These are phyloP conservation scores for Meloidogyne exigua DNA, from an alignment of 1,140 invertebrate species.

Conservation along the genomic window DNA sequence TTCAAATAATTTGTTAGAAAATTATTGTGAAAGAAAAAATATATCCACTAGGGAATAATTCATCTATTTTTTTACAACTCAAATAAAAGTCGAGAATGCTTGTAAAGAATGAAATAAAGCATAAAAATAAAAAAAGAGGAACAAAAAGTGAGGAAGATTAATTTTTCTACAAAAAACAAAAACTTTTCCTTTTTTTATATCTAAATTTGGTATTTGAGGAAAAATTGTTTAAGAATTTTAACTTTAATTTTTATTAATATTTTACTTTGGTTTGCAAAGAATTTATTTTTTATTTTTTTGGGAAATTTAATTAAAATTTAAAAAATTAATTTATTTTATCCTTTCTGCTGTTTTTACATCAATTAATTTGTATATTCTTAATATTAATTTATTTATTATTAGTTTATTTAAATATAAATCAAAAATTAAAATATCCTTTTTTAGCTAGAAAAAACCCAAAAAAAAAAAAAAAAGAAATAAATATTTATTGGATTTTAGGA, in stretches of 20 bases:
- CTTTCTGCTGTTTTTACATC: too few relatives aligned
- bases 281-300: too few relatives aligned
- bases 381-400: too few relatives aligned
- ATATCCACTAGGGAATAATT: background rate
- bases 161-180: background rate
- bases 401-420: too few relatives aligned
- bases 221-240: background rate
- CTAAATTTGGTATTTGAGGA: background rate
- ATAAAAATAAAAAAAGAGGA: background rate
- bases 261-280: too few relatives aligned
- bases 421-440: too few relatives aligned
- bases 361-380: too few relatives aligned
- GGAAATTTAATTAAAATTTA: too few relatives aligned
- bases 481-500: background rate
- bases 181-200: background rate
- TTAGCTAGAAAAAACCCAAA: too few relatives aligned
- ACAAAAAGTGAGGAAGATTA: background rate
- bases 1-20: background rate
- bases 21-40: background rate
- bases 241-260: too few relatives aligned
- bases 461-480: too few relatives aligned
- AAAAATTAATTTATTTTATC: too few relatives aligned
- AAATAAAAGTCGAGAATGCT: background rate
- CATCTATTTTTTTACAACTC: background rate
- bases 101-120: background rate